phyloP scores from a whole-genome alignment of 2,888 invertebrate genomes.

The Cepaea hortensis region DNA sequence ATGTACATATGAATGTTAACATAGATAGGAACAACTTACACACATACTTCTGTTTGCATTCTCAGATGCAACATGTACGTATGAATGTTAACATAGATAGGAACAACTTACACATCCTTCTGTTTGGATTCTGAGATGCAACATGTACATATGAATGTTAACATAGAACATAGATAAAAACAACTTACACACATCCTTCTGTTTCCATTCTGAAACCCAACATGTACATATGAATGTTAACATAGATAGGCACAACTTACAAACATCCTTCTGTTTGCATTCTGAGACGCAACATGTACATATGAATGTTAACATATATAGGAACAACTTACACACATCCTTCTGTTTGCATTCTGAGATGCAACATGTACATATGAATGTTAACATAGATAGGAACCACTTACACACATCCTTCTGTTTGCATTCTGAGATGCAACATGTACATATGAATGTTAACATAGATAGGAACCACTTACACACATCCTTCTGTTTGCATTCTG shows the following conservation, averaged over 20 bases:
- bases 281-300: background rate
- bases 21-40: background rate
- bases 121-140: background rate
- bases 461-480: slow-evolving; percentile 1
- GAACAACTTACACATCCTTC: background rate
- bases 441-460: background rate
- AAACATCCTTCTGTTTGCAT: background rate
- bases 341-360: background rate
- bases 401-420: background rate
- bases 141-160: background rate
- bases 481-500: background rate
- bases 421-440: background rate
- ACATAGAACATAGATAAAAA: no score
- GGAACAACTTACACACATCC: background rate
- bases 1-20: background rate
- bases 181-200: background rate
- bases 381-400: background rate
- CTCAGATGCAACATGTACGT: background rate
- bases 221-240: background rate
- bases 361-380: background rate
- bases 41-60: background rate
- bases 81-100: background rate
- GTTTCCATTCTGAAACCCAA: background rate
- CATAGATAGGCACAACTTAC: slow-evolving; percentile 2
- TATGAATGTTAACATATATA: background rate